These are phyloP conservation scores for Labeo calbasu DNA, from an alignment of 2,797 vertebrate genomes.

Conservation along the genomic window DNA sequence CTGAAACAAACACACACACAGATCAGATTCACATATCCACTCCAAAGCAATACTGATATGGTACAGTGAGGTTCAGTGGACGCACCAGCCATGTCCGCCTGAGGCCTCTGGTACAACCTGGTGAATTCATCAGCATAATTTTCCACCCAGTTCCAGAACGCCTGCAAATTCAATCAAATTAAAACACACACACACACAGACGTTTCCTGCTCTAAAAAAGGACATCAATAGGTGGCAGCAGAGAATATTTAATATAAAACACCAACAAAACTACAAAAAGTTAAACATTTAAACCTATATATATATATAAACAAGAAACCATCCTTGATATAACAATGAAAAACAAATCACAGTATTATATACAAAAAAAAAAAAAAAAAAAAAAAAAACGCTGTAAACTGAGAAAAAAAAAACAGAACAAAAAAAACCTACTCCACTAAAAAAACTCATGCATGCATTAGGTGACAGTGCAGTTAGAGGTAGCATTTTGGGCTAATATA, in stretches of 20 bases:
- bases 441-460: no score
- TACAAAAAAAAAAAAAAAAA: no score
- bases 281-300: not conserved
- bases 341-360: not conserved
- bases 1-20: slow-evolving; percentile 67
- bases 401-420: no score
- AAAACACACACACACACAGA: not conserved
- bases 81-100: slow-evolving; percentile 96
- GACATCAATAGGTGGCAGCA: slow-evolving; percentile 9
- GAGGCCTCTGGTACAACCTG: slow-evolving; percentile 93
- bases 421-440: no score
- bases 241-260: not conserved
- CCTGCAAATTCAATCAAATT: not conserved
- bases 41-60: not conserved
- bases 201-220: not conserved
- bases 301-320: no score
- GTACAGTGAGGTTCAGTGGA: not conserved
- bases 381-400: no score
- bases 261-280: not conserved
- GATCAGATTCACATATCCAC: not conserved
- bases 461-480: no score
- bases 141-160: slow-evolving; percentile 81
- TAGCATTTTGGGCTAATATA: no score
- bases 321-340: not conserved
- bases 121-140: slow-evolving; percentile 98